Percentiles rank a stretch among this genome's conserved stretches.
Conservation (phyloP, 2,113 vertebrate species). For the Choloepus hoffmanni region DNA sequence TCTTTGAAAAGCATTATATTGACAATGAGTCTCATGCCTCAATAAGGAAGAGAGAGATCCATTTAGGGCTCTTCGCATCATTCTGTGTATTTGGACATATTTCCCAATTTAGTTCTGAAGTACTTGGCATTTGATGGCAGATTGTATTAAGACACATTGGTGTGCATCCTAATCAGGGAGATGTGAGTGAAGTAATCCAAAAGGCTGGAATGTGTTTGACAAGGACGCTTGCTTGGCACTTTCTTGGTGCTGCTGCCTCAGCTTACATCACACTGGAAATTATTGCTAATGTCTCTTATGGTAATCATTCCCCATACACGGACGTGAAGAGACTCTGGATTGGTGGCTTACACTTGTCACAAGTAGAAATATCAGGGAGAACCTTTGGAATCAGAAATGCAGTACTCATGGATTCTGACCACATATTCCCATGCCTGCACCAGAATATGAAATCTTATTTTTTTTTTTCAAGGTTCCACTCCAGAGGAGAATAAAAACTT, state of each 20-base stretch:
- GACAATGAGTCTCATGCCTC: slow-evolving; percentile 47
- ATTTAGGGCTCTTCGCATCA: background rate
- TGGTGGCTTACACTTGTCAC: slow-evolving; percentile 66
- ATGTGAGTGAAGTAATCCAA: slow-evolving; percentile 84
- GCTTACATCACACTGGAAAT: slow-evolving; percentile 90
- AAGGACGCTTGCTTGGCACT: slow-evolving; percentile 84
- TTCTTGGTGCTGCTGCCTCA: slow-evolving; percentile 75
- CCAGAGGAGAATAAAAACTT: background rate
- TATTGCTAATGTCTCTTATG: slow-evolving; percentile 83
- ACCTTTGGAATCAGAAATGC: background rate
- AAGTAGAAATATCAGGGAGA: slow-evolving; percentile 64
- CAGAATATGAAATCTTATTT: background rate
- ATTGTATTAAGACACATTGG: slow-evolving; percentile 66
- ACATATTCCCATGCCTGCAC: background rate
- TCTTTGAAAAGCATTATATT: slow-evolving; percentile 56
- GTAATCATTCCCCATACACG: slow-evolving; percentile 72
- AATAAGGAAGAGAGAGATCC: slow-evolving; percentile 58
- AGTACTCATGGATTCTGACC: background rate
- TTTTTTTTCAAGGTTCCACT: background rate
- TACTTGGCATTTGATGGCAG: slow-evolving; percentile 79
- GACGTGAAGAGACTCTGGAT: slow-evolving; percentile 79
- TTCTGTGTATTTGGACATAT: slow-evolving; percentile 56
- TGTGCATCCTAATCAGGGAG: slow-evolving; percentile 86
- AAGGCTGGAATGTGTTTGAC: slow-evolving; percentile 82
- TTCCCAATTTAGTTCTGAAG: slow-evolving; percentile 70